Evolutionary conservation across 2,113 vertebrate species (phyloP).

Genomic region (Tachycineta bicolor): DNA sequence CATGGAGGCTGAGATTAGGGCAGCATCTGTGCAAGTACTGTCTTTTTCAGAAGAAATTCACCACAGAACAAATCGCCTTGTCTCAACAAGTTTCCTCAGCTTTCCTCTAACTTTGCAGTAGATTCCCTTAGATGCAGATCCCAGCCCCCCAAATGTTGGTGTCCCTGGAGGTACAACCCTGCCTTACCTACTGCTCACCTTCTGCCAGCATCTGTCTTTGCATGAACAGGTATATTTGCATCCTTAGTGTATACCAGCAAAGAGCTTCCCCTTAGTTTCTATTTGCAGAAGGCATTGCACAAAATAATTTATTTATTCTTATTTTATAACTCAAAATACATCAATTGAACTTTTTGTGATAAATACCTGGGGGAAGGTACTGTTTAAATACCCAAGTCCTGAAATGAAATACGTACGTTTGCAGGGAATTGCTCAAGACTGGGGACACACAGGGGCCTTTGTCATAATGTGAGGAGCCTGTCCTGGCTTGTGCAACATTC

Average conservation of each 20-base stretch:
- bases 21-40: not conserved
- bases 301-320: not conserved
- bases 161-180: not conserved
- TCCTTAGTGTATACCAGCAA: not conserved
- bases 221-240: not conserved
- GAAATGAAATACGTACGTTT: not conserved
- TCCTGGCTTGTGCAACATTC: not conserved
- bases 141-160: rapidly evolving
- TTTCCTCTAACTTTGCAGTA: not conserved
- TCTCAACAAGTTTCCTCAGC: not conserved
- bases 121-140: not conserved
- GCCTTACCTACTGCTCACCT: rapidly evolving
- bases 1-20: not conserved
- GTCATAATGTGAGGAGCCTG: rapidly evolving
- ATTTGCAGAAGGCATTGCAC: not conserved
- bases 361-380: not conserved
- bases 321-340: not conserved
- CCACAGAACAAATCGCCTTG: not conserved
- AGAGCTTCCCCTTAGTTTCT: not conserved
- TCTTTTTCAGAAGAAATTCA: not conserved
- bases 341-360: not conserved
- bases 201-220: not conserved
- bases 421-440: not conserved
- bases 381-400: not conserved
- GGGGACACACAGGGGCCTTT: not conserved